Base-by-base conservation (phyloP, 2,797 vertebrate genomes). In the Gymnothorax javanicus region DNA sequence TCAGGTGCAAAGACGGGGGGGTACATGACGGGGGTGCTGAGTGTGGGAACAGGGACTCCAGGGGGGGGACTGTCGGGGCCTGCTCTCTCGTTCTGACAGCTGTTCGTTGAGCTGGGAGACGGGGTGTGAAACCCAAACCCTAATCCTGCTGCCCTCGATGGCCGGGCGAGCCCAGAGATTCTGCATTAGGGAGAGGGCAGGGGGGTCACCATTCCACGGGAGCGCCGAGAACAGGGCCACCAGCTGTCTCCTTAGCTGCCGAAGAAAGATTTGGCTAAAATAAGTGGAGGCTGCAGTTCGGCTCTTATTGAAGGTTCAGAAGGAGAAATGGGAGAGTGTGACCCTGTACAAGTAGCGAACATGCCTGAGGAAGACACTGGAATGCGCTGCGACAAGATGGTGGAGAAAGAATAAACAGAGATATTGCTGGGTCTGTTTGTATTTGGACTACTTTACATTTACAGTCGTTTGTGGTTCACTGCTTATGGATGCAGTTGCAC, bases 31-130 rank as follows among this genome's bases (percentile, higher is more conserved):
- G 93, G 92, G 92, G 93, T 94, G 93, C 93, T 95, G 94, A 94
- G 91, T 90, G 90, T 89, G 90, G 91, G 90, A 91, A 89, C 57
- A 90, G 91, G 92, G 33, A 13, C 90, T 91, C 91, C 88, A 86
- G 89, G 92, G 94, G 94, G 94, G 93, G 93, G 95, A 94, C 90
- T 91, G 88, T 88, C 86, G 91, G 89, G 89, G 93, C 93, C 94
- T 93, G 94, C 95, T 94, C 92, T 92, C 91, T 91, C 91, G 91
- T 89, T 43, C 90, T 11, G 89, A 94, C 95, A 96, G 95, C 96
- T 96, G 96, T 84, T 56, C 33, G 50, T 88, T 54, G 85, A 43
- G 86, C 81, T 50, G 88, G 59, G 87, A 52, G 86, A 83, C 64
- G 87, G 77, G 71, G 89, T 89, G 89, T 89, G 94, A 93, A 95